phyloP scores from a whole-genome alignment of 2,888 invertebrate genomes.

The Nomada goodeniana region DNA sequence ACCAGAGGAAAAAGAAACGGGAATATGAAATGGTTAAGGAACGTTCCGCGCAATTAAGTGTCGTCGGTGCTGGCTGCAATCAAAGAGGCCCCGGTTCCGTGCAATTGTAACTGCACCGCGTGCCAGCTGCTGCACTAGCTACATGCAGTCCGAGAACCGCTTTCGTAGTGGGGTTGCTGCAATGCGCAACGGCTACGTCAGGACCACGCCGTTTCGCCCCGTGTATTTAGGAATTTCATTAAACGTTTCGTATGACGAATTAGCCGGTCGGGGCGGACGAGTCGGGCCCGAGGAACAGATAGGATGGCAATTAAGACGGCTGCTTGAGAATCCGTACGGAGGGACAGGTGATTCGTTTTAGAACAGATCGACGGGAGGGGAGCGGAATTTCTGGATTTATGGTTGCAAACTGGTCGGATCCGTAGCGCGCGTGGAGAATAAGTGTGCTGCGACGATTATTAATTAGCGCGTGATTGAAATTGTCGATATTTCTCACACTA shows the following conservation, averaged over 20 bases:
- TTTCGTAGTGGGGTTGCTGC: slow-evolving; percentile 72
- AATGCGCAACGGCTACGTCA: slow-evolving; percentile 73
- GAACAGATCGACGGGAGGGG: not conserved
- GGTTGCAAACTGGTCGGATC: not conserved
- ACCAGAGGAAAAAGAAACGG: not conserved
- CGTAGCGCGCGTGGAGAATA: not conserved
- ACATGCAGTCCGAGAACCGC: slow-evolving; percentile 38
- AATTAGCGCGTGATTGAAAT: not conserved
- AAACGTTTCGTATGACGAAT: slow-evolving; percentile 46
- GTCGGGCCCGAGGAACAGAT: not conserved
- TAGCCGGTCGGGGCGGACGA: slow-evolving; percentile 1
- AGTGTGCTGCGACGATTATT: not conserved
- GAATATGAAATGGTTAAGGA: not conserved
- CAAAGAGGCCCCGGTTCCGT: slow-evolving; percentile 18
- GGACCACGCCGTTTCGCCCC: slow-evolving; percentile 48
- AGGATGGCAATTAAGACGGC: slow-evolving; percentile 30
- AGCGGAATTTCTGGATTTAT: too few species aligned
- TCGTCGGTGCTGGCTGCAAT: slow-evolving; percentile 25
- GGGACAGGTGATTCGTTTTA: not conserved
- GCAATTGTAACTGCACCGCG: slow-evolving; percentile 52
- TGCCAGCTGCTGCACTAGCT: slow-evolving; percentile 62
- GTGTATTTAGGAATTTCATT: slow-evolving; percentile 63
- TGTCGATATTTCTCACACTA: too few species aligned
- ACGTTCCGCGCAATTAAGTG: slow-evolving; percentile 19
- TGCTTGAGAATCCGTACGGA: not conserved